These are phyloP conservation scores for Alligator sinensis DNA, from an alignment of 2,113 vertebrate genomes.

Conservation along the genomic window DNA sequence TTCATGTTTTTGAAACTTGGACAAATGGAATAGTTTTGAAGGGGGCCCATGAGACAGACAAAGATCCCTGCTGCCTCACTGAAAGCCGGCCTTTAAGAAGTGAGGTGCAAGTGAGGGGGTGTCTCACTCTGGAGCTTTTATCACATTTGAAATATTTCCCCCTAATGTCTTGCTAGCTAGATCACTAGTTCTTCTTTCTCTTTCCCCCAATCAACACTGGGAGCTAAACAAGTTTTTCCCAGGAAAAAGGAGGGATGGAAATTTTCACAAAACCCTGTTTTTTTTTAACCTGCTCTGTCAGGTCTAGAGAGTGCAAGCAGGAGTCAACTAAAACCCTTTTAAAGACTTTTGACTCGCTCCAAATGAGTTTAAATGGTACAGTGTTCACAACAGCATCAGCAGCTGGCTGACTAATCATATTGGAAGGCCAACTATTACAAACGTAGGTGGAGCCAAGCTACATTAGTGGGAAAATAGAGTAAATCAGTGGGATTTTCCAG, in stretches of 20 bases:
- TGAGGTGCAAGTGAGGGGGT: not conserved
- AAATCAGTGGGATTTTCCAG: not conserved
- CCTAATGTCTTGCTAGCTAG: not conserved
- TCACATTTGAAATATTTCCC: not conserved
- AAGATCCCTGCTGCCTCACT: not conserved
- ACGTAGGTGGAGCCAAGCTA: not conserved
- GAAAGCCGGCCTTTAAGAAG: not conserved
- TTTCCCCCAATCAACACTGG: too few species aligned
- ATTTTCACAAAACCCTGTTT: too few species aligned
- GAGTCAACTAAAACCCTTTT: not conserved
- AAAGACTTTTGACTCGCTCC: not conserved
- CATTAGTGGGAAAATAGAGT: rapidly evolving
- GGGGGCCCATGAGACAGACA: not conserved
- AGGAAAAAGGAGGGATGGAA: not conserved
- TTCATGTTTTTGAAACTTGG: not conserved
- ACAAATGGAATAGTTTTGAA: not conserved
- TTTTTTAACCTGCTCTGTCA: not conserved
- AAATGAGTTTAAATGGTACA: not conserved
- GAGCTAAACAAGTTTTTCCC: not conserved
- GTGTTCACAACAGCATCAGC: not conserved
- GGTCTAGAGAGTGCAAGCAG: not conserved
- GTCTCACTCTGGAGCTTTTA: not conserved
- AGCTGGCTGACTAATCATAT: not conserved
- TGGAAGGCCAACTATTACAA: not conserved
- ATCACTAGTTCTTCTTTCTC: not conserved